phyloP scores from a whole-genome alignment of 2,797 vertebrate genomes.

The Dallia pectoralis region DNA sequence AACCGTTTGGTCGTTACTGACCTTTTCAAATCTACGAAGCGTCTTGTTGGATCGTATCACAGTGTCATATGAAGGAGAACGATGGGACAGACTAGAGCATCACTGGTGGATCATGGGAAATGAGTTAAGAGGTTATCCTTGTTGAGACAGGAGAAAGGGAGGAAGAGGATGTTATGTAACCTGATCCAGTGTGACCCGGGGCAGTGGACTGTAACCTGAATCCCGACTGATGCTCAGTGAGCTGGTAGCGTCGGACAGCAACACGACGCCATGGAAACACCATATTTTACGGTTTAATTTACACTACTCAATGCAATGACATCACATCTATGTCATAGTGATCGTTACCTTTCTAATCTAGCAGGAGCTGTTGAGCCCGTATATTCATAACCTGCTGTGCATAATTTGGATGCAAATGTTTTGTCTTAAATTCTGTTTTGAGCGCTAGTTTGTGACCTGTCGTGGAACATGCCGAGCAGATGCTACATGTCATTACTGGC shows the following conservation, averaged over 20 bases:
- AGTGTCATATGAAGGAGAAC: not conserved
- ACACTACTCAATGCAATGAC: not conserved
- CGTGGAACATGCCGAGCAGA: conserved; percentile 46
- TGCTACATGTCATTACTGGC: conserved; percentile 56
- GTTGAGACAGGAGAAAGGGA: not conserved
- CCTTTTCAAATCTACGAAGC: not conserved
- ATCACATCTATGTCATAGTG: not conserved
- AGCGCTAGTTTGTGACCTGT: conserved; percentile 19
- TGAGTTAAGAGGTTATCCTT: not conserved
- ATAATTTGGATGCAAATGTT: not conserved
- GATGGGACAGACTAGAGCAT: not conserved
- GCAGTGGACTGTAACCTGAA: conserved; percentile 34
- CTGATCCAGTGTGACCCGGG: conserved; percentile 31
- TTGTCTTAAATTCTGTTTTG: not conserved
- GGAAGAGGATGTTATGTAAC: conserved; percentile 40
- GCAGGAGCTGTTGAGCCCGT: not conserved
- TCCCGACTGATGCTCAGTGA: conserved; percentile 21
- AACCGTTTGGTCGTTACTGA: not conserved
- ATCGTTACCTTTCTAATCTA: not conserved
- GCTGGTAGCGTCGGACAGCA: not conserved
- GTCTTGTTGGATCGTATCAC: not conserved
- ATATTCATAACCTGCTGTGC: not conserved
- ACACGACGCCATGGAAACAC: not conserved
- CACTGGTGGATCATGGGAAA: not conserved
- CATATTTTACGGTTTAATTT: not conserved